Evolutionary conservation across 2,888 invertebrate species (phyloP), one percentile per base, ranked within the genome.

Genomic region (Spatulosminthurus flaviceps): DNA sequence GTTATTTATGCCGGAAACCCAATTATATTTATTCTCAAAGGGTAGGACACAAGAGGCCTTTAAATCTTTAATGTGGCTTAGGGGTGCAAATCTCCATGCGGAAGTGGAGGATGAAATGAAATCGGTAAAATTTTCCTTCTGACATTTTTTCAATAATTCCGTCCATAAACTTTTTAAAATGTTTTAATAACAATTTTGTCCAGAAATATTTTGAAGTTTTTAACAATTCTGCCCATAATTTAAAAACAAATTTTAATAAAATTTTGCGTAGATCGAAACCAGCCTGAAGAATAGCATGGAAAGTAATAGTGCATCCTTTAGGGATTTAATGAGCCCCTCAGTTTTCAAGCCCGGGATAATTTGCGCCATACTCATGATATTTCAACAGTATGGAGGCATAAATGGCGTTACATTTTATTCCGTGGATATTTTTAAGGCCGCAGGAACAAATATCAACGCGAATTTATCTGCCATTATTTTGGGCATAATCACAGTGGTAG

Each of bases 361-460:
- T 74, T 92, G 92, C 1, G 89, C 94, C 34, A 92, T 93, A 21
- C 91, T 95, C 80, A 94, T 96, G 92, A 91, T 94, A 86, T 94
- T 94, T 88, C 95, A 95, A 86, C 95, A 95, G 87, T 26, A 34
- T 80, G 81, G 93, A 81, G 95, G 95, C 78, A 91, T 95, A 84
- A 95, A 95, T 88, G 94, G 94, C 0, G 93, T 95, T 81, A 93
- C 95, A 83, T 95, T 95, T 88, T 95, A 90, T 86, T 92, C 90
- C 0, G 90, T 91, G 77, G 90, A 90, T 71, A 95, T 95, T 85
- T 95, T 95, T 88, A 85, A 90, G 80, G 92, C 92, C 0, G 92
- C 94, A 9, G 93, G 93, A 43, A 92, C 81, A 51, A 78, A 78
- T 19, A 81, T 86, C 24, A 81, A 84, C 72, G 92, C 90, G 0